Percentiles rank a stretch among this genome's conserved stretches.
phyloP scores from a whole-genome alignment of 2,888 invertebrate species.

The Eupithecia subumbrata region DNA sequence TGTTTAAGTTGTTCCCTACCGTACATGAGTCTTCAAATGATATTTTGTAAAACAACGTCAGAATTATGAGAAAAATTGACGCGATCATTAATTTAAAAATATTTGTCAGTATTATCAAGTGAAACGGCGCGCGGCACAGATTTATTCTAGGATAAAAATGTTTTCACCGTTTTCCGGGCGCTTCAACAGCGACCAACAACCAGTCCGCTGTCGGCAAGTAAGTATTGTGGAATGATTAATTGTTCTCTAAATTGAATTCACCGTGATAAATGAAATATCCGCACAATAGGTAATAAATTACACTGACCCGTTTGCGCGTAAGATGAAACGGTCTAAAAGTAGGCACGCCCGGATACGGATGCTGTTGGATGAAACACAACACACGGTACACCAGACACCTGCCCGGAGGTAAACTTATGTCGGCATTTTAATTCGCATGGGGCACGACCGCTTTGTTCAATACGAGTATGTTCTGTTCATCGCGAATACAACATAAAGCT shows the following conservation, averaged over 20 bases:
- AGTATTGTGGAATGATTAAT: constrained; percentile 83
- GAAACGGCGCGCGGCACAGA: constrained; percentile 6
- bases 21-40: neutral
- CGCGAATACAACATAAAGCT: constrained; percentile 24
- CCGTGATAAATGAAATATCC: constrained; percentile 84
- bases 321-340: constrained; percentile 80
- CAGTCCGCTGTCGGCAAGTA: constrained; percentile 79
- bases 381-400: constrained; percentile 75
- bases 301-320: constrained; percentile 79
- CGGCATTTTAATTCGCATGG: constrained; percentile 63
- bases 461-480: constrained; percentile 21
- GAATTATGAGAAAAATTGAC: neutral
- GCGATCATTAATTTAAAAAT: neutral
- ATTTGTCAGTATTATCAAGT: neutral
- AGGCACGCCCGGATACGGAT: constrained; percentile 74
- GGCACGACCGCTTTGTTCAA: constrained; percentile 54
- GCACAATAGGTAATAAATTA: constrained; percentile 84
- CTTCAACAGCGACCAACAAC: constrained; percentile 62
- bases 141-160: constrained; percentile 56
- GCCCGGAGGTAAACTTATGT: constrained; percentile 59
- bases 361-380: constrained; percentile 73
- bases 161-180: constrained; percentile 56
- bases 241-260: constrained; percentile 84
- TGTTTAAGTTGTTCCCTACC: neutral
- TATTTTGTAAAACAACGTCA: neutral